Conservation (phyloP, 2,888 invertebrate genomes). For the Apodemia hepburni region DNA sequence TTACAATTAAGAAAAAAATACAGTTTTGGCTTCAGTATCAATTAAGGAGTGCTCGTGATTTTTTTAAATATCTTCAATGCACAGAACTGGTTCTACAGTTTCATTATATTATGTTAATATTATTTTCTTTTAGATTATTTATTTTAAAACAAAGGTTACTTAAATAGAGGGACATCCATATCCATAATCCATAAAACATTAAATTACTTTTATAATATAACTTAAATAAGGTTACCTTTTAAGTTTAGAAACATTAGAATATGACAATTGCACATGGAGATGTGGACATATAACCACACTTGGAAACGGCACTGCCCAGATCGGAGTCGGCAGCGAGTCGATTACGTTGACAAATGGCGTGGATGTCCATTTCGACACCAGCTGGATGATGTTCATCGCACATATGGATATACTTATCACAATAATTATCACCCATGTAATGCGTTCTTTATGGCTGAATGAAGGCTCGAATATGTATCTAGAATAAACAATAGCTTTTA, state of each 20-base stretch:
- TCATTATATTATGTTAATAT: too few species aligned
- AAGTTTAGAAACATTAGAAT: slow-evolving; percentile 51
- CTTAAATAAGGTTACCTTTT: slow-evolving; percentile 46
- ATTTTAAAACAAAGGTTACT: too few species aligned
- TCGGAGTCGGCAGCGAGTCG: slow-evolving; percentile 65
- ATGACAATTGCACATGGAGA: slow-evolving; percentile 57
- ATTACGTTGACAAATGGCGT: slow-evolving; percentile 71
- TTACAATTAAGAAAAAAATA: too few species aligned
- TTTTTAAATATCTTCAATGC: too few species aligned
- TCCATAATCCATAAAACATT: too few species aligned
- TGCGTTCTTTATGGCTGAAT: slow-evolving; percentile 56
- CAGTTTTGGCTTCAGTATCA: too few species aligned
- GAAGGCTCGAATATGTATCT: slow-evolving; percentile 71
- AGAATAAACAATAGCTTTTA: slow-evolving; percentile 4
- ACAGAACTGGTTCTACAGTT: too few species aligned
- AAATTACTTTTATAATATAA: too few species aligned
- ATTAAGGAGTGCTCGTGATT: too few species aligned
- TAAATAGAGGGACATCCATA: too few species aligned
- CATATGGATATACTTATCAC: slow-evolving; percentile 61
- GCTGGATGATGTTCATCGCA: slow-evolving; percentile 56
- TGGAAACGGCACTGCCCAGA: slow-evolving; percentile 73
- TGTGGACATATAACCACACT: slow-evolving; percentile 70
- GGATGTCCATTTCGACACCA: slow-evolving; percentile 63
- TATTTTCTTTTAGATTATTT: too few species aligned
- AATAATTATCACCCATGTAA: slow-evolving; percentile 62